Base-by-base conservation (phyloP, 2,797 vertebrate species). In the Crax fasciolata region DNA sequence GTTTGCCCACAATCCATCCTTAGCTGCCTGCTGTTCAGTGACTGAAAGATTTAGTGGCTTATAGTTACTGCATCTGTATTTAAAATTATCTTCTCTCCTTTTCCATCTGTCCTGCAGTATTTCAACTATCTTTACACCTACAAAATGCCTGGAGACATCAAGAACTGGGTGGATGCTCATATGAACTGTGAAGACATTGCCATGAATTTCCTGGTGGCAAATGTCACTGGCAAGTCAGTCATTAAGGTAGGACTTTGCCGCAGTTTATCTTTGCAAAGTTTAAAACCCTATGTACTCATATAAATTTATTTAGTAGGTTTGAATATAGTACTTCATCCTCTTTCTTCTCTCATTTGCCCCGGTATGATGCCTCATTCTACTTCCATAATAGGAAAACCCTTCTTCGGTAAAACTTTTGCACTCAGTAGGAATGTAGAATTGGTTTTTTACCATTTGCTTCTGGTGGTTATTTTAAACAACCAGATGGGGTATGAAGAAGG, bases 141-240 rank as follows among this genome's bases (percentile, higher is more conserved):
- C 96, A 99, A 99, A 98, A 99, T 99, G 99, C 99, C 99, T 17
- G 99, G 99, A 86, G 99, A 99, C 96, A 99, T 99, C 96, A 99
- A 99, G 98, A 99, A 99, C 82, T 99, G 99, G 99, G 99, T 99
- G 89, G 99, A 99, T n/a, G 99, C 99, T 27, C 99, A 99, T 81
- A 99, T 99, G 99, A 99, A 99, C 97, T 99, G 99, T 94, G 99
- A 99, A 97, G 99, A 99, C 89, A 99, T 99, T 67, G 99, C 99
- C 85, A 99, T 99, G 99, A 99, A 99, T 96, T 99, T 99, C 96
- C 98, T 99, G 38, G 99, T 99, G 88, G 99, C 99, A 16, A 99
- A 99, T 91, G 98, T 99, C 96, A 99, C 99, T 5, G 99, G 99
- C 82, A 99, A 99, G 97, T 99, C 99, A 2, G 99, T 99, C 79